phyloP scores from a whole-genome alignment of 2,113 vertebrate genomes.

The Vicugna pacos region DNA sequence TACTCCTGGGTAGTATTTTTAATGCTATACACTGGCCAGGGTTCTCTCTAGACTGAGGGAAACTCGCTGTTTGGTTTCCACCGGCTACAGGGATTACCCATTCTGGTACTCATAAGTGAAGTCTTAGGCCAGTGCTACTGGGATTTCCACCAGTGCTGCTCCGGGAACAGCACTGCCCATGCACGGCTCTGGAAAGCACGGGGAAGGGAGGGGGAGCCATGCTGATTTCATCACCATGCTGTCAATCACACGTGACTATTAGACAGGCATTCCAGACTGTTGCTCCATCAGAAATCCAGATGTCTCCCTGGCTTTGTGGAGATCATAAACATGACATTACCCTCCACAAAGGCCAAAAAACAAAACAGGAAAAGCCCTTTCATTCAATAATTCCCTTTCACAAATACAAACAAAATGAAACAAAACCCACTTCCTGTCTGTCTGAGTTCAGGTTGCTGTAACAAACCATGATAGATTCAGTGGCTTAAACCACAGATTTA shows the following conservation, averaged over 20 bases:
- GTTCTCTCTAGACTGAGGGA: not conserved
- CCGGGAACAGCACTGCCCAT: not conserved
- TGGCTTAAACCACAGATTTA: no score
- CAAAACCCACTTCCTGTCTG: not conserved
- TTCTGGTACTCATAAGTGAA: not conserved
- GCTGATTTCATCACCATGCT: not conserved
- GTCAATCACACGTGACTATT: not conserved
- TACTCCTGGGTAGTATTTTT: not conserved
- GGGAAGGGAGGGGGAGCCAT: not conserved
- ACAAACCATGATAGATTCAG: not conserved
- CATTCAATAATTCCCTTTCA: not conserved
- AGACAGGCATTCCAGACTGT: not conserved
- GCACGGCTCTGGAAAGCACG: not conserved
- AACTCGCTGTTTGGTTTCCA: not conserved
- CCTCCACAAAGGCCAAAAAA: not conserved
- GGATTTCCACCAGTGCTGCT: not conserved
- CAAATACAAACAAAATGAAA: constrained; percentile 27
- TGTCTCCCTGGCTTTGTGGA: not conserved
- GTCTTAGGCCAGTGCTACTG: not conserved
- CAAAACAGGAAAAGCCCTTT: not conserved
- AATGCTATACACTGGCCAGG: not conserved
- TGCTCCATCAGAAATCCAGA: not conserved
- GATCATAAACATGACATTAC: not conserved
- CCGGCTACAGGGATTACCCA: not conserved
- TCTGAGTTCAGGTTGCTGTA: not conserved